Percentiles rank a stretch among this genome's conserved stretches.
These are phyloP conservation scores for Atrina japonica DNA, from an alignment of 2,888 invertebrate genomes.

Conservation along the genomic window DNA sequence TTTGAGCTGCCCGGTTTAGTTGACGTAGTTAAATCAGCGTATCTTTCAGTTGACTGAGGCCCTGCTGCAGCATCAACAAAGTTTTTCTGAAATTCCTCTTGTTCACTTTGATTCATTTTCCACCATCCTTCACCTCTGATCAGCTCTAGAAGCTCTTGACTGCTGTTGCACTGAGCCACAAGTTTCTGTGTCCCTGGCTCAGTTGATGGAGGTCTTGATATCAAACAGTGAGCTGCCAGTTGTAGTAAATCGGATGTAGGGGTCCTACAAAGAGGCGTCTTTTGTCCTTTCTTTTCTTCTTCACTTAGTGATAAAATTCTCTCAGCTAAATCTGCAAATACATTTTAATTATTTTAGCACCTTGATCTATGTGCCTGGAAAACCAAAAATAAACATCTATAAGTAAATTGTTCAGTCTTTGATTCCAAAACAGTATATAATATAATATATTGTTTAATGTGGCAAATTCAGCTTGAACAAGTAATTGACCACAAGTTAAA, in stretches of 20 bases:
- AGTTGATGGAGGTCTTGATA: constrained; percentile 38
- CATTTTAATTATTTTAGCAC: too few relatives aligned
- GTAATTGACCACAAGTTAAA: too few relatives aligned
- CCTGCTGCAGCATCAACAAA: not conserved
- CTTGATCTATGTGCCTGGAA: too few relatives aligned
- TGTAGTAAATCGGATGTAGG: constrained; percentile 72
- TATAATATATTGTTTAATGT: too few relatives aligned
- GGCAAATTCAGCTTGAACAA: too few relatives aligned
- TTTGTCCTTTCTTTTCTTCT: constrained; percentile 68
- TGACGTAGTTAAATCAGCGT: not conserved
- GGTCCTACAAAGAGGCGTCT: constrained; percentile 68
- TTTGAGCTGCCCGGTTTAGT: not conserved
- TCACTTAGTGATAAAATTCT: constrained; percentile 54
- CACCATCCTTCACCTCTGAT: constrained; percentile 58
- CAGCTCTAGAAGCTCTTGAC: constrained; percentile 12
- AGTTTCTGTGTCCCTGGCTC: constrained; percentile 22
- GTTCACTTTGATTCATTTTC: constrained; percentile 45
- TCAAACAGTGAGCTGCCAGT: constrained; percentile 71
- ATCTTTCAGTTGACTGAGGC: not conserved
- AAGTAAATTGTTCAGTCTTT: too few relatives aligned
- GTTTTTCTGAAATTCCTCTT: not conserved
- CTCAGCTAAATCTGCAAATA: constrained; percentile 47
- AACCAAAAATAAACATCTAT: too few relatives aligned
- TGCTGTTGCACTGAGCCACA: not conserved
- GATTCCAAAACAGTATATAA: too few relatives aligned